Base-by-base conservation (phyloP, 92 coral and sea anemone genomes). In the Phenganax marumi region DNA sequence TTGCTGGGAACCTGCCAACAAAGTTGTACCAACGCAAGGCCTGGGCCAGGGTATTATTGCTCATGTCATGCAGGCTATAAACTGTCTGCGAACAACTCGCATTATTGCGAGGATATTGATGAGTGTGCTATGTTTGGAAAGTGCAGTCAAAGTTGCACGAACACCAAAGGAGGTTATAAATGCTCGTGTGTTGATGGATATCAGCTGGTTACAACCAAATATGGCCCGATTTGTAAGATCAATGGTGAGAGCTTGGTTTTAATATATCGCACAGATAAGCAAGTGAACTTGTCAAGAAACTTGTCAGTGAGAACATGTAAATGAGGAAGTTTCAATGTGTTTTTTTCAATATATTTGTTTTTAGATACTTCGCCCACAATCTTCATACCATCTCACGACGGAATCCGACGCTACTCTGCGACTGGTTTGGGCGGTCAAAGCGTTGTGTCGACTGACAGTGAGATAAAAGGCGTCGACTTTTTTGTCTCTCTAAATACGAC, bases 1-100 rank as follows among this genome's bases (percentile, higher is more conserved):
- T 60, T 79, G 13, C 88, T 92, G 46, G 98, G 98, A 10, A 91
- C 86, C 11, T 95, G 98, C 69, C 90, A 92, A 26, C 98, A 95
- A 51, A 89, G 86, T 76, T 95, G 98, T 70, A 87, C 91, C 18
- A 70, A 76, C 14, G 85, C 83, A 14, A 19, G 18, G 7, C 83
- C 83, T 10, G 97, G 90, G 25, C 81, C 89, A 50, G 88, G 84
- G 18, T 92, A 90, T 16, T 57, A 90, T 39, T 95, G 98, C 76
- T 33, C 84, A 50, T 95, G 98, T 76, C 85, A 93, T 91, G 53
- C 74, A 63, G 98, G 98, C 12, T 95, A 82, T 85, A 68, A 87
- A 73, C 73, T 77, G 49, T 33, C 21, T 68, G 75, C 84, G 13
- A 46, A 85, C 19, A 76, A 84, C 81, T 16, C 86, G 14, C 88